These are phyloP conservation scores for Eriosoma lanigerum DNA, from an alignment of 1,140 invertebrate genomes.

Conservation along the genomic window DNA sequence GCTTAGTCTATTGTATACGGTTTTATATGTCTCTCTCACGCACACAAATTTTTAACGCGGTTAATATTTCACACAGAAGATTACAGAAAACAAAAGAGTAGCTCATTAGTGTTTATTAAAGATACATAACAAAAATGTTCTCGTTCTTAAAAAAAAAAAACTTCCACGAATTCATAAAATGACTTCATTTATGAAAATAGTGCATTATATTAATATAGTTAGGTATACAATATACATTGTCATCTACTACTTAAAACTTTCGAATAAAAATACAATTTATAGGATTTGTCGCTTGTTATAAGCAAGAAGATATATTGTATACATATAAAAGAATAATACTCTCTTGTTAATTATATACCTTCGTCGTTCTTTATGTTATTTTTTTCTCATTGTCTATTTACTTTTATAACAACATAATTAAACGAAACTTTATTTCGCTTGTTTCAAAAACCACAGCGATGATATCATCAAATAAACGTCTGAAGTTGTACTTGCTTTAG, in stretches of 20 bases:
- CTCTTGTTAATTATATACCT: neutral
- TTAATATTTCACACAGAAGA: neutral
- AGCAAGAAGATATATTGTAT: too few relatives aligned
- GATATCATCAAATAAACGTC: too few relatives aligned
- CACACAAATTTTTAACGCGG: neutral
- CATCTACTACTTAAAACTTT: neutral
- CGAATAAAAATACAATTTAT: neutral
- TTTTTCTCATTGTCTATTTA: neutral
- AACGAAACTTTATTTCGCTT: neutral
- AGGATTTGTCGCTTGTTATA: neutral
- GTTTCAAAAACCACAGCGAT: neutral
- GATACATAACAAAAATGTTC: neutral
- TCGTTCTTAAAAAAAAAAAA: neutral
- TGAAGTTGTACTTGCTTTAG: too few relatives aligned
- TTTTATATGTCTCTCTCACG: neutral
- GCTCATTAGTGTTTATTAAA: conserved; percentile 31
- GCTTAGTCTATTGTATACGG: neutral
- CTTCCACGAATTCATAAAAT: neutral
- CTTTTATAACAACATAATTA: neutral
- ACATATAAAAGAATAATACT: neutral
- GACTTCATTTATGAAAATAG: neutral
- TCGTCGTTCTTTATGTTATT: neutral
- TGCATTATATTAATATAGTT: too few relatives aligned
- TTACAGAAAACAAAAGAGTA: neutral
- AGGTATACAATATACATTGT: neutral